Conservation (phyloP, 1,140 invertebrate species). For the Brachionus plicatilis region DNA sequence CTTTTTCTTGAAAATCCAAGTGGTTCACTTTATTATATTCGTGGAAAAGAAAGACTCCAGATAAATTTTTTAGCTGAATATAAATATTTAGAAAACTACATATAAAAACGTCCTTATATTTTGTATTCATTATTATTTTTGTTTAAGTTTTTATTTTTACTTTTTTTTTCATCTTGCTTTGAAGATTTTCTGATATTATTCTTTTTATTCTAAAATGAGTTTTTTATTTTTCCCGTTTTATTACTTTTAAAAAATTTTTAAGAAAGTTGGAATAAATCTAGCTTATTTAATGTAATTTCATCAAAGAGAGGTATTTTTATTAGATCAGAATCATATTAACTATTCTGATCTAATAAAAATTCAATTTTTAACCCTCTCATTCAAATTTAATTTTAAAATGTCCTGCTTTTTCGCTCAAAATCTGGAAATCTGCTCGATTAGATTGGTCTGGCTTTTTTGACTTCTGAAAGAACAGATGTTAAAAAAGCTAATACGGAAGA, state of each 20-base stretch:
- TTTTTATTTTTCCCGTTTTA: background rate
- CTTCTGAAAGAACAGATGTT: no score
- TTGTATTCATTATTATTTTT: background rate
- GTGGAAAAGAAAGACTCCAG: background rate
- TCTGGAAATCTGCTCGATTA: no score
- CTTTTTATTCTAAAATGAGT: background rate
- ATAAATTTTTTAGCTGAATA: background rate
- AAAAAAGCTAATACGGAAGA: no score
- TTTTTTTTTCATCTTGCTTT: background rate
- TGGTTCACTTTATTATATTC: background rate
- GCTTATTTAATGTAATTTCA: background rate
- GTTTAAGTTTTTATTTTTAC: background rate
- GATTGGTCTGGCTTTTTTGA: no score
- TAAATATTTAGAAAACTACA: background rate
- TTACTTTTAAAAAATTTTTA: background rate
- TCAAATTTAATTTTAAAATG: background rate
- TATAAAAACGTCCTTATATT: background rate
- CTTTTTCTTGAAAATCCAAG: background rate
- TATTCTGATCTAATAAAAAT: background rate
- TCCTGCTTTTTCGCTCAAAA: no score
- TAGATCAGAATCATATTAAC: background rate
- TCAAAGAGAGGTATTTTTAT: background rate
- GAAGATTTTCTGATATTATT: background rate
- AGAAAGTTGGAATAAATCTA: background rate
- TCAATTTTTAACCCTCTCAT: background rate